These are phyloP conservation scores for Atta texana DNA, from an alignment of 1,140 invertebrate species.

Conservation along the genomic window DNA sequence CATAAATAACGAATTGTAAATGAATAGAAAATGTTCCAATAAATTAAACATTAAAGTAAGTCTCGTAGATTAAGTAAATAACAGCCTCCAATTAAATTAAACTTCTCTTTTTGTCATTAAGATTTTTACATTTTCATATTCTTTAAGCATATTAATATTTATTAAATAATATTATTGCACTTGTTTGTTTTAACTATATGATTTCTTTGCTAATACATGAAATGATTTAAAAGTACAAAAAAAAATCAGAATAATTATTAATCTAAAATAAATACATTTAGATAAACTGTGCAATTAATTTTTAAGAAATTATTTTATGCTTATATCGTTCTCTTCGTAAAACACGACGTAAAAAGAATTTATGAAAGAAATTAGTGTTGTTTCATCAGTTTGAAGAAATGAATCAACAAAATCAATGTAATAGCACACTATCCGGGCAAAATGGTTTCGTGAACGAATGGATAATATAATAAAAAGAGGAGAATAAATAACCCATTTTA, in stretches of 20 bases:
- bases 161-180: neutral
- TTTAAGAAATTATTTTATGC: neutral
- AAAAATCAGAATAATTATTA: neutral
- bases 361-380: neutral
- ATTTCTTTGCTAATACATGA: neutral
- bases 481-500: neutral
- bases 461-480: neutral
- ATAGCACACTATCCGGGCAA: no score
- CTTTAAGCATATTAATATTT: neutral
- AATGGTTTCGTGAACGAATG: no score
- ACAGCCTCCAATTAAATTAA: neutral
- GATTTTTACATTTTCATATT: neutral
- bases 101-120: neutral
- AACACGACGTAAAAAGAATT: no score
- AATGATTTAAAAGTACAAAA: neutral
- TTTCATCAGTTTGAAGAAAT: no score
- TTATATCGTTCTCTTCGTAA: neutral
- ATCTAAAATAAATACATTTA: neutral
- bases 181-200: no score
- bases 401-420: no score
- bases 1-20: conserved; percentile 1
- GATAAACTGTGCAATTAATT: neutral
- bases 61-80: neutral
- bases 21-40: conserved; percentile 26
- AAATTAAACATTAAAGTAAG: neutral